Evolutionary conservation across 2,113 vertebrate species (phyloP).

Genomic region (Leucosticte australis): DNA sequence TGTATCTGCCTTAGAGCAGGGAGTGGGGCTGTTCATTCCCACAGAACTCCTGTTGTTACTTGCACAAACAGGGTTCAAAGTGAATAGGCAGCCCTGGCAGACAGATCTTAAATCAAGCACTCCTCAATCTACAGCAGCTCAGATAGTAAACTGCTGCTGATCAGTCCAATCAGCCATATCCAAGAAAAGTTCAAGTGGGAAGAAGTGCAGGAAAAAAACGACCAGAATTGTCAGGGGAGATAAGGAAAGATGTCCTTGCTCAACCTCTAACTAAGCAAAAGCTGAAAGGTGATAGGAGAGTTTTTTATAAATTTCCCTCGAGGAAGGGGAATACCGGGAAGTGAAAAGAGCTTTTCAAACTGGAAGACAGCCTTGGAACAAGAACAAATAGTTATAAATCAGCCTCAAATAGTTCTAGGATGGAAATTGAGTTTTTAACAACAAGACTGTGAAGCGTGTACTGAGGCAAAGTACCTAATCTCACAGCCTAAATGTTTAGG

Average conservation of each 20-base stretch:
- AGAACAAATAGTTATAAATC: background rate
- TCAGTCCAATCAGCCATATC: background rate
- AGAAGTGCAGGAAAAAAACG: background rate
- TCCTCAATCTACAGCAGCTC: background rate
- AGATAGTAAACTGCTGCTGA: background rate
- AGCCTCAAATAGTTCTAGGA: background rate
- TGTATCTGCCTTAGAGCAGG: background rate
- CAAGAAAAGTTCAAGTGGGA: background rate
- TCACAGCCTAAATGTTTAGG: background rate
- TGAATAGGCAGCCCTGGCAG: background rate
- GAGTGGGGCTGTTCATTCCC: background rate
- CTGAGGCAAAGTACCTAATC: background rate
- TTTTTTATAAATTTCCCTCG: background rate
- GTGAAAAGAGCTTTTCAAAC: background rate
- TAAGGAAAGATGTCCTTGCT: background rate
- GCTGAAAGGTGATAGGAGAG: background rate
- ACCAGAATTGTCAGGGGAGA: background rate
- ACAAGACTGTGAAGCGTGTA: background rate
- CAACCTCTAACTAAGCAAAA: background rate
- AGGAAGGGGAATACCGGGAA: slow-evolving; percentile 3
- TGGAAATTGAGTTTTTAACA: background rate
- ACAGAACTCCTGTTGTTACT: background rate
- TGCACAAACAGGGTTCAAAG: background rate
- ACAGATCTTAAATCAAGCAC: background rate
- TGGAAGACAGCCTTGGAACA: background rate